These are phyloP conservation scores for Ardeotis arabs DNA, from an alignment of 2,113 vertebrate genomes.

Conservation along the genomic window DNA sequence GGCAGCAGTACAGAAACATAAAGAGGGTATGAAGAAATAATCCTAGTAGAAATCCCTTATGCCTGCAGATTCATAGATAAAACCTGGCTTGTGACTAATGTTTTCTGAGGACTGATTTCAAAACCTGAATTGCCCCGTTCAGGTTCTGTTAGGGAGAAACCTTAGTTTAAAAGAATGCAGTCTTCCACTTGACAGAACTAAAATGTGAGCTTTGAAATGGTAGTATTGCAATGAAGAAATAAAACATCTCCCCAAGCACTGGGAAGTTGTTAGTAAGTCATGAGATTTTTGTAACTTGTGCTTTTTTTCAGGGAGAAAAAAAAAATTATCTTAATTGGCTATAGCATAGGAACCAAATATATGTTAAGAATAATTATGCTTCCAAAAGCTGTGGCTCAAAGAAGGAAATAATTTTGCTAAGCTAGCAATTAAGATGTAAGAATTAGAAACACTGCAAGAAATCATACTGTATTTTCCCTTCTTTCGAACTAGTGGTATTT, in stretches of 20 bases:
- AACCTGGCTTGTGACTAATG: neutral
- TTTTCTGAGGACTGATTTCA: neutral
- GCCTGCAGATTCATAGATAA: neutral
- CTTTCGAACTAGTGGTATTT: neutral
- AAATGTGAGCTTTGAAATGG: neutral
- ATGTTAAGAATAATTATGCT: neutral
- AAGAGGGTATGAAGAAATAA: conserved; percentile 16
- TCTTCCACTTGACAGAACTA: neutral
- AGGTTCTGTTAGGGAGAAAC: neutral
- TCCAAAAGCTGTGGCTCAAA: neutral
- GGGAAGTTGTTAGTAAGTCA: neutral
- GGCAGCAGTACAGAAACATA: neutral
- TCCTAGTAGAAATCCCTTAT: neutral
- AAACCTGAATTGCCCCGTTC: neutral
- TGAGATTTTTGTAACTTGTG: neutral
- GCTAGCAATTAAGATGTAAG: neutral
- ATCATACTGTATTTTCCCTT: neutral
- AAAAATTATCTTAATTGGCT: neutral
- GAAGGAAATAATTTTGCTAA: neutral
- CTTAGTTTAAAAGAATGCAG: neutral
- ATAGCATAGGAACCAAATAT: neutral
- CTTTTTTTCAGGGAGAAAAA: neutral
- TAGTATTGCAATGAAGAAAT: neutral
- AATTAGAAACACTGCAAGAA: neutral
- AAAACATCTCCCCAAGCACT: neutral